These are phyloP conservation scores for Dicyrtomina minuta DNA, from an alignment of 2,888 invertebrate species.

Conservation along the genomic window DNA sequence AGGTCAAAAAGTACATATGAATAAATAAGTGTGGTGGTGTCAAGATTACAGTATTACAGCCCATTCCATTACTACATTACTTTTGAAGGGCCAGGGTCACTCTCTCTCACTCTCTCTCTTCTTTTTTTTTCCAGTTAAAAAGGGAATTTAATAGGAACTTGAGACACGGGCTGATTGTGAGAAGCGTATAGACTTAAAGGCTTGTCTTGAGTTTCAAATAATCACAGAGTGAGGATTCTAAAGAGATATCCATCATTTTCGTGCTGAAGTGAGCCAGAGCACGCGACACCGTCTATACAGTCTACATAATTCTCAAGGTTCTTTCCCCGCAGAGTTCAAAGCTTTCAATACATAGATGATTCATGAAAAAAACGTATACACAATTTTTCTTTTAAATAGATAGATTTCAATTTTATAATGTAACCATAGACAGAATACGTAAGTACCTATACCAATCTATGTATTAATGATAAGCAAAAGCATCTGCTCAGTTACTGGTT, in stretches of 20 bases:
- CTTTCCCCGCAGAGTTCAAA: slow-evolving; percentile 9
- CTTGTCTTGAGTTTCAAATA: slow-evolving; percentile 6
- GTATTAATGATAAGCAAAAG: too few relatives aligned
- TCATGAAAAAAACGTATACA: background rate
- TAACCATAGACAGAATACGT: too few relatives aligned
- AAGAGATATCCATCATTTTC: background rate
- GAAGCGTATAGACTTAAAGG: slow-evolving; percentile 1
- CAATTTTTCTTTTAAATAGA: too few relatives aligned
- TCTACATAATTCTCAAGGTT: slow-evolving; percentile 3
- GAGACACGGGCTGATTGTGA: too few relatives aligned
- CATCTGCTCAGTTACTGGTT: too few relatives aligned
- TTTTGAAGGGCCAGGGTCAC: slow-evolving; percentile 17
- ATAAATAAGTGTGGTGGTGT: background rate
- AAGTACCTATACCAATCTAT: too few relatives aligned
- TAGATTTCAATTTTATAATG: too few relatives aligned
- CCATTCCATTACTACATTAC: slow-evolving; percentile 9
- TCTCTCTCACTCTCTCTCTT: too few relatives aligned
- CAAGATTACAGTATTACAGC: slow-evolving; percentile 24
- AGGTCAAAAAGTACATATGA: slow-evolving; percentile 10
- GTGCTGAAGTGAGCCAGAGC: slow-evolving; percentile 12
- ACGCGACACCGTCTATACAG: background rate
- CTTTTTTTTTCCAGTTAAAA: slow-evolving; percentile 9
- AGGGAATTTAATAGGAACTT: slow-evolving; percentile 26
- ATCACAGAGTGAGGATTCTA: background rate
- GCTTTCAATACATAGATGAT: background rate